phyloP scores from a whole-genome alignment of 1,140 invertebrate species.

The Pseudomyrmex dendroicus region DNA sequence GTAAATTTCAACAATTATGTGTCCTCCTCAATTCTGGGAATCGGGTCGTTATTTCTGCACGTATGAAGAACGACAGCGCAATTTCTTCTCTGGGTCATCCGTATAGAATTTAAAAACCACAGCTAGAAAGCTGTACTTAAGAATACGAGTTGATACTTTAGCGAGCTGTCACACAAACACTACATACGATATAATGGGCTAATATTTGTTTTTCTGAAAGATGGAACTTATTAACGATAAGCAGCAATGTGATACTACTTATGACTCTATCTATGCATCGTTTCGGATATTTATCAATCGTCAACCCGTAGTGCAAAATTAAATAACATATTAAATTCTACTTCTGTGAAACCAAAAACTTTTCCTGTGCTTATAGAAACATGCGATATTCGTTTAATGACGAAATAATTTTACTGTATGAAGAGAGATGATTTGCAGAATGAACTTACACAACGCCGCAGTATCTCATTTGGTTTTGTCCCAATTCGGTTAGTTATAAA shows the following conservation, averaged over 20 bases:
- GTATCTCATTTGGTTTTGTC: background rate
- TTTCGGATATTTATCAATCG: no score
- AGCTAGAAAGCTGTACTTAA: no score
- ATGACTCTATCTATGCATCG: no score
- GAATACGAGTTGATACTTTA: no score
- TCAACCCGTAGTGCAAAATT: background rate
- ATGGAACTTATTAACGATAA: no score
- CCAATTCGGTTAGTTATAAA: background rate
- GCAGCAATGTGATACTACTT: no score
- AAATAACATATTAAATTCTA: background rate
- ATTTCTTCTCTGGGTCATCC: background rate
- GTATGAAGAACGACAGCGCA: constrained; percentile 8
- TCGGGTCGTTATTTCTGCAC: constrained; percentile 30
- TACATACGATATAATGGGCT: no score
- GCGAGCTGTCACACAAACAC: no score
- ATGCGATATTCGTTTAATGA: background rate
- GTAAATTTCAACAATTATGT: constrained; percentile 39
- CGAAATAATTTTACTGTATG: background rate
- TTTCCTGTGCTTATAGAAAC: background rate
- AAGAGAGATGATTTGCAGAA: background rate
- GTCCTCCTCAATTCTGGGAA: constrained; percentile 7
- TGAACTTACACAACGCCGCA: background rate
- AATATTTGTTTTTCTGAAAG: no score
- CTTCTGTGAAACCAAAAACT: background rate
- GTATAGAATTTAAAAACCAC: no score